Conservation (phyloP, 2,797 vertebrate species). For the Phrynocephalus guinanensis region DNA sequence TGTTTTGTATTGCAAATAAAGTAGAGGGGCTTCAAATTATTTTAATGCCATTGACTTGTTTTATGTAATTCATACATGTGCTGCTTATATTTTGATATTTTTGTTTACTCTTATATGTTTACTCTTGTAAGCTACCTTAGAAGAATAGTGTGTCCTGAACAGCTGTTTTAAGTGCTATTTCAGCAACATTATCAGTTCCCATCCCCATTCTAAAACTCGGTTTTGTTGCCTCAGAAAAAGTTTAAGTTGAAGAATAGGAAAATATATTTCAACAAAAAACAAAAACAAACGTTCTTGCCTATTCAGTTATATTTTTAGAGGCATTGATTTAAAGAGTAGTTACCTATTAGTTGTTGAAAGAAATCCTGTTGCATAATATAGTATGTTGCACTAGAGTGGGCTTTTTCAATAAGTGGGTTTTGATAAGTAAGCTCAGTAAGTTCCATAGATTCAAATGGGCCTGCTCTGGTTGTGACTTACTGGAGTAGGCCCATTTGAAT, state of each 20-base stretch:
- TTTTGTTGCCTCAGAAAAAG: neutral
- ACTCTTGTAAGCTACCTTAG: neutral
- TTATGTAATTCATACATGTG: neutral
- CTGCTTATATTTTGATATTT: neutral
- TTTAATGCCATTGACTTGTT: neutral
- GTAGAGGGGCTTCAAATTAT: constrained; percentile 21
- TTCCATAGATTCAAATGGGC: too few relatives aligned
- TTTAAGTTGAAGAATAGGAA: neutral
- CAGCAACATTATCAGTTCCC: constrained; percentile 10
- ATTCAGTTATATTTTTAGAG: neutral
- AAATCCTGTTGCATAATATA: too few relatives aligned
- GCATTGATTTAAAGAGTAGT: neutral
- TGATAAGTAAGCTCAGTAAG: too few relatives aligned
- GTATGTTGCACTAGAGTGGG: too few relatives aligned
- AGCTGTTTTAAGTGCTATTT: neutral
- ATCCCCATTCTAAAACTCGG: constrained; percentile 3
- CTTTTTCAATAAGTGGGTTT: too few relatives aligned
- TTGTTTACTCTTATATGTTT: neutral
- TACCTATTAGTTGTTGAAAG: neutral
- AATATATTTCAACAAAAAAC: constrained; percentile 4
- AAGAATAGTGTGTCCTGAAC: neutral
- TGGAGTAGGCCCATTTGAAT: too few relatives aligned
- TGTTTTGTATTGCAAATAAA: constrained; percentile 47
- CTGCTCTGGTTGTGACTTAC: too few relatives aligned
- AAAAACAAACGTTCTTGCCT: neutral